These are phyloP conservation scores for Scrobipalpa atriplicella DNA, from an alignment of 2,888 invertebrate genomes.

Conservation along the genomic window DNA sequence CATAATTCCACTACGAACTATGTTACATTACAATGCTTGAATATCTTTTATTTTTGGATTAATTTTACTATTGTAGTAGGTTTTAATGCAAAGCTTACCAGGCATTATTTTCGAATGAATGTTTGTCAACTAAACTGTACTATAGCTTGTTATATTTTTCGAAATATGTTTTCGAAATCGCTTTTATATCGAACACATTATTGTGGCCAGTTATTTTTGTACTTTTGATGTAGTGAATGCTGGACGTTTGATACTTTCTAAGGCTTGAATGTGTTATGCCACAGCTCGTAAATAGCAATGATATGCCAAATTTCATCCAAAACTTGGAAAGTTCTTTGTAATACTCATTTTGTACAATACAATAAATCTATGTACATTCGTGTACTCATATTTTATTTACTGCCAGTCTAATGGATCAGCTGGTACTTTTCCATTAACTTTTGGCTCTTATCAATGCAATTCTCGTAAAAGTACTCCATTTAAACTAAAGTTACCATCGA, in stretches of 20 bases:
- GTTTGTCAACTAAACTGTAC: conserved; percentile 43
- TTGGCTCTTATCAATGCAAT: conserved; percentile 45
- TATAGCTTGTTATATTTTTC: conserved; percentile 53
- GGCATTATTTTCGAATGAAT: conserved; percentile 57
- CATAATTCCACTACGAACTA: conserved; percentile 62
- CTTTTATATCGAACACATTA: conserved; percentile 63
- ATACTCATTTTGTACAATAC: conserved; percentile 43
- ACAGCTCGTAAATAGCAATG: conserved; percentile 4
- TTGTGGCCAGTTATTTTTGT: conserved; percentile 80
- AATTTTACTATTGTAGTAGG: conserved; percentile 63
- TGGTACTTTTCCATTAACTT: conserved; percentile 28
- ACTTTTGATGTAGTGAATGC: conserved; percentile 68
- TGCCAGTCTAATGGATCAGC: conserved; percentile 28
- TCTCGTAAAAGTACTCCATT: conserved; percentile 53
- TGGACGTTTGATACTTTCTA: conserved; percentile 58
- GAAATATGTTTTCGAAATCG: conserved; percentile 59
- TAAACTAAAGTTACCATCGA: conserved; percentile 78
- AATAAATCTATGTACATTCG: conserved; percentile 27
- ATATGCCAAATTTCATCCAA: conserved; percentile 25
- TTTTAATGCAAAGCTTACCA: conserved; percentile 63
- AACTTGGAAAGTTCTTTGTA: conserved; percentile 28
- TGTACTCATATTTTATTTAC: conserved; percentile 19
- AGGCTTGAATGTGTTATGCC: conserved; percentile 43
- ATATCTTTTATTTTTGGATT: conserved; percentile 70
- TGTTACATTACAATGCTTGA: conserved; percentile 55